Percentiles rank a stretch among this genome's conserved stretches.
Conservation (phyloP, 2,888 invertebrate genomes). For the Sussaba pulchella region DNA sequence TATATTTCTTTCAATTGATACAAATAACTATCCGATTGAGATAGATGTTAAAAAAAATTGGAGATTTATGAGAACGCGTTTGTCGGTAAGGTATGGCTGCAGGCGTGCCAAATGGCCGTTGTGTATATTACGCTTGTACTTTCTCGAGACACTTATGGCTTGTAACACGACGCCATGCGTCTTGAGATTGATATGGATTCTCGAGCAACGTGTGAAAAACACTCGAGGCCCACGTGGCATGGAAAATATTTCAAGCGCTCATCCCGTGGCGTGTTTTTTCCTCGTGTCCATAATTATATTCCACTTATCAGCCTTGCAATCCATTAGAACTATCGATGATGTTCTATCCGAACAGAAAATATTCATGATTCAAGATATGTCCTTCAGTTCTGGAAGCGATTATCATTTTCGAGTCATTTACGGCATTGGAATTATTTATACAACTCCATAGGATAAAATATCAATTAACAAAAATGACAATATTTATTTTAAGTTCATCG, state of each 20-base stretch:
- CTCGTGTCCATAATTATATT: not conserved
- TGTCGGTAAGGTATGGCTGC: conserved; percentile 24
- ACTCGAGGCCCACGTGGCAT: conserved; percentile 57
- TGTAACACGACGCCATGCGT: conserved; percentile 29
- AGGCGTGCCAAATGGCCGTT: not conserved
- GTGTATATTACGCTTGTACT: conserved; percentile 17
- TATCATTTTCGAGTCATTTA: no score
- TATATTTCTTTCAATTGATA: no score
- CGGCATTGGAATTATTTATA: no score
- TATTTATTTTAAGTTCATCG: no score
- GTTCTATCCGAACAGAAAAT: conserved; percentile 1
- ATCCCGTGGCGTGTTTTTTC: not conserved
- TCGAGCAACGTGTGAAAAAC: conserved; percentile 54
- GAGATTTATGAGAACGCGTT: conserved; percentile 26
- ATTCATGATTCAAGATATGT: conserved; percentile 2
- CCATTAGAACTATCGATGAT: conserved; percentile 1
- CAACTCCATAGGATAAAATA: no score
- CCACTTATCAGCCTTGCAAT: not conserved
- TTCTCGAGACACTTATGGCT: conserved; percentile 48
- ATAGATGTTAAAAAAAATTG: no score
- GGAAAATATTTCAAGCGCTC: conserved; percentile 46
- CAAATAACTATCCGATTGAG: no score
- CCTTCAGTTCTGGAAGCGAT: no score
- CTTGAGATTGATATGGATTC: not conserved
- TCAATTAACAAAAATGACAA: no score